Conservation (phyloP, 2,797 vertebrate species). For the Helarctos malayanus region DNA sequence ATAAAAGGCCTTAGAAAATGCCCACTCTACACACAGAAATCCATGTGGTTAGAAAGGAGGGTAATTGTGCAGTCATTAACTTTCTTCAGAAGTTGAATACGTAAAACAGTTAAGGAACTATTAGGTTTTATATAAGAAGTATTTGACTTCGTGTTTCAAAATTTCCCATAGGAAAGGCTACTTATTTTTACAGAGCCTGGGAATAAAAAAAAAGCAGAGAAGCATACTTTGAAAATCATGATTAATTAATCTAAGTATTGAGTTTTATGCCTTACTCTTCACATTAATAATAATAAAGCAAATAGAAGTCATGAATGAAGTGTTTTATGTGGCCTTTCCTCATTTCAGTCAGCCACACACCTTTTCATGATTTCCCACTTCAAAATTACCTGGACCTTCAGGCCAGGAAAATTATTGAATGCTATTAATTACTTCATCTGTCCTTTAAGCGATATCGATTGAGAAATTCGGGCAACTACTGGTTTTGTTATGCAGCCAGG, state of each 20-base stretch:
- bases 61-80: neutral
- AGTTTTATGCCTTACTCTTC: neutral
- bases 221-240: neutral
- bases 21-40: neutral
- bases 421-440: neutral
- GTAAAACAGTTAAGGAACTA: neutral
- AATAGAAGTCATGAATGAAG: neutral
- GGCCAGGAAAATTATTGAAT: neutral
- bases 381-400: neutral
- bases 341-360: neutral
- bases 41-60: neutral
- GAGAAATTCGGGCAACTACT: neutral
- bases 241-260: neutral
- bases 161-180: neutral
- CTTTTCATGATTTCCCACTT: constrained; percentile 15
- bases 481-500: neutral
- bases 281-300: neutral
- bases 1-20: neutral
- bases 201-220: constrained; percentile 10
- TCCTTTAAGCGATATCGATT: neutral
- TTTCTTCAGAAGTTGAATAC: neutral
- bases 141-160: neutral
- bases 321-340: constrained; percentile 14
- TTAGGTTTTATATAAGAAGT: neutral
- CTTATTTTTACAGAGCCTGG: neutral